Evolutionary conservation across 2,888 invertebrate species (phyloP).

Genomic region (Argyra leucocephala): DNA sequence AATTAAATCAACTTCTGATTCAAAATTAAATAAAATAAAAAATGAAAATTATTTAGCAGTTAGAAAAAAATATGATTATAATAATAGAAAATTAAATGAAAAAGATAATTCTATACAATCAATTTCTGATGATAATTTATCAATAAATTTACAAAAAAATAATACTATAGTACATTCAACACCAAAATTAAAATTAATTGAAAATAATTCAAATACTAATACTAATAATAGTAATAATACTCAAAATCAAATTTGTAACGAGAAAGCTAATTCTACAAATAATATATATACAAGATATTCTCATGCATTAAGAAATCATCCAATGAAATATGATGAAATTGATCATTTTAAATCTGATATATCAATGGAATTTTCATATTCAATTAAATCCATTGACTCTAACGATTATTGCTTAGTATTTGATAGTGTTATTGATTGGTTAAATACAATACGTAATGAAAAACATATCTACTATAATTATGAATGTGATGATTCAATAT

Average conservation of each 20-base stretch:
- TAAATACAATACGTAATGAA: slow-evolving; percentile 37
- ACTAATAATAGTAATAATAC: background rate
- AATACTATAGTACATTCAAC: background rate
- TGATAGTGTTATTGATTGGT: slow-evolving; percentile 37
- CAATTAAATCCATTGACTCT: background rate
- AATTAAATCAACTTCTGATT: slow-evolving; percentile 18
- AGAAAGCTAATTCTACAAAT: background rate
- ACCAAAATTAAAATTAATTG: background rate
- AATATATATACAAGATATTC: background rate
- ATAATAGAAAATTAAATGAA: too few species aligned
- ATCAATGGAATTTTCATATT: background rate
- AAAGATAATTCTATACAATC: background rate
- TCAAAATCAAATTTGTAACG: background rate
- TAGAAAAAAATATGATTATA: too few species aligned
- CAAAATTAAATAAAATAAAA: slow-evolving; percentile 14
- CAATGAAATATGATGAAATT: background rate
- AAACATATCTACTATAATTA: slow-evolving; percentile 32
- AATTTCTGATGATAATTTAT: background rate
- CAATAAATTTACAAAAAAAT: background rate
- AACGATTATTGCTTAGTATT: background rate
- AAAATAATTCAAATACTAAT: too few species aligned
- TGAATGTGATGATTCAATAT: slow-evolving; percentile 29
- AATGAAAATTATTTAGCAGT: background rate
- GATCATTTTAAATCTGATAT: background rate
- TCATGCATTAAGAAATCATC: background rate